These are phyloP conservation scores for Noctilio leporinus DNA, from an alignment of 2,113 vertebrate species.

Conservation along the genomic window DNA sequence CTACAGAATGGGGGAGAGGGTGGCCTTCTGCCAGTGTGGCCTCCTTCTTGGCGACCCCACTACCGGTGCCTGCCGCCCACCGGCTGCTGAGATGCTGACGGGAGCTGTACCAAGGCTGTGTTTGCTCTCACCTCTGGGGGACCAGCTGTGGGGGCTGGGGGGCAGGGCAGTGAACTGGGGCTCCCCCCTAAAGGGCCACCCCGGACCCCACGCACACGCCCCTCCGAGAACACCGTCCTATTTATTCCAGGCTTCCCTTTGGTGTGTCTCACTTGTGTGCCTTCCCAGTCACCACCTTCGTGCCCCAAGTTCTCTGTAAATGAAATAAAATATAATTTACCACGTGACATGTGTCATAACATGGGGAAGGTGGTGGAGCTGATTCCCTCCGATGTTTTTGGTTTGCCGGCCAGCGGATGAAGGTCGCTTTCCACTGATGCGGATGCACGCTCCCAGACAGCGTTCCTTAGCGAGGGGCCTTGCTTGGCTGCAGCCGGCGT, in stretches of 20 bases:
- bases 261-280: conserved; percentile 27
- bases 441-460: background rate
- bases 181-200: rapidly evolving
- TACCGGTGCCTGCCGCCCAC: background rate
- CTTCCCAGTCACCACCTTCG: conserved; percentile 19
- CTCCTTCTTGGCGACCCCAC: rapidly evolving
- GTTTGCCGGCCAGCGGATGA: background rate
- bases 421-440: background rate
- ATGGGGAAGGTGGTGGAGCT: background rate
- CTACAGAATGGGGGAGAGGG: background rate
- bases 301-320: conserved; percentile 69
- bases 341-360: conserved; percentile 42
- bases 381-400: background rate
- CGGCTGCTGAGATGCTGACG: background rate
- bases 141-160: background rate
- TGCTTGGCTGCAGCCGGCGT: background rate
- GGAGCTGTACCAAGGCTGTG: background rate
- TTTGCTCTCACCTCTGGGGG: background rate
- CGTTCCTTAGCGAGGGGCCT: background rate
- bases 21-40: too few relatives aligned
- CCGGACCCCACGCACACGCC: background rate
- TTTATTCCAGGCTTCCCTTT: conserved; percentile 30
- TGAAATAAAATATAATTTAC: conserved; percentile 78
- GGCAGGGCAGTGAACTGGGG: rapidly evolving
- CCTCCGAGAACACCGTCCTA: background rate